Evolutionary conservation across 2,113 vertebrate species (phyloP).

Genomic region (Glaucomys volans): DNA sequence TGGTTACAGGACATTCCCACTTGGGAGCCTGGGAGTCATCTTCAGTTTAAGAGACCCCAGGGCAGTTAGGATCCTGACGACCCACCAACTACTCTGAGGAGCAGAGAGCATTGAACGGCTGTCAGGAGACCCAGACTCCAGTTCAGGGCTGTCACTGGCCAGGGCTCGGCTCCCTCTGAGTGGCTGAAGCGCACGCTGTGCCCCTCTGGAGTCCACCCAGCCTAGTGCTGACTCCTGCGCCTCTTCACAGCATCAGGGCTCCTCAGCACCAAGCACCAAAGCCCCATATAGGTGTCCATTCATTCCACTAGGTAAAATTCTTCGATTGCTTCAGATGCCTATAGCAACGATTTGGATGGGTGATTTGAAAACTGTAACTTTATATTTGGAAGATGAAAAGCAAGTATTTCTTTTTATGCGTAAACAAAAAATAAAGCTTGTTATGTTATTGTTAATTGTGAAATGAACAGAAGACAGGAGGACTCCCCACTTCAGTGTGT

Average conservation of each 20-base stretch:
- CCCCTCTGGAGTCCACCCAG: no score
- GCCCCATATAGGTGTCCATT: neutral
- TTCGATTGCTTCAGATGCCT: neutral
- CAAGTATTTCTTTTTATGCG: neutral
- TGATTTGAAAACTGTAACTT: neutral
- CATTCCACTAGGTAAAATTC: neutral
- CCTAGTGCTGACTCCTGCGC: neutral
- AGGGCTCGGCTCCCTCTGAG: neutral
- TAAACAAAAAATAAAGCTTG: neutral
- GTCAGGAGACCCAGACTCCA: neutral
- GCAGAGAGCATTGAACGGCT: accelerated
- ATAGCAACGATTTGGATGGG: neutral
- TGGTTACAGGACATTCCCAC: neutral
- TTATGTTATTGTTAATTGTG: neutral
- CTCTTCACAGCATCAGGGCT: neutral
- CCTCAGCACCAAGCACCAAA: neutral
- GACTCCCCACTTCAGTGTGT: neutral
- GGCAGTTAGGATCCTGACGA: neutral
- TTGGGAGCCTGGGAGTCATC: neutral
- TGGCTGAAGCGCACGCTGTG: accelerated
- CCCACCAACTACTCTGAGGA: neutral
- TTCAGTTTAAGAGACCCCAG: neutral
- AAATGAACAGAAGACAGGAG: neutral
- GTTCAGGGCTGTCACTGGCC: neutral
- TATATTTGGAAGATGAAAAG: neutral